Evolutionary conservation across 2,888 invertebrate species (phyloP).

Genomic region (Drosophila parthenogenetica): DNA sequence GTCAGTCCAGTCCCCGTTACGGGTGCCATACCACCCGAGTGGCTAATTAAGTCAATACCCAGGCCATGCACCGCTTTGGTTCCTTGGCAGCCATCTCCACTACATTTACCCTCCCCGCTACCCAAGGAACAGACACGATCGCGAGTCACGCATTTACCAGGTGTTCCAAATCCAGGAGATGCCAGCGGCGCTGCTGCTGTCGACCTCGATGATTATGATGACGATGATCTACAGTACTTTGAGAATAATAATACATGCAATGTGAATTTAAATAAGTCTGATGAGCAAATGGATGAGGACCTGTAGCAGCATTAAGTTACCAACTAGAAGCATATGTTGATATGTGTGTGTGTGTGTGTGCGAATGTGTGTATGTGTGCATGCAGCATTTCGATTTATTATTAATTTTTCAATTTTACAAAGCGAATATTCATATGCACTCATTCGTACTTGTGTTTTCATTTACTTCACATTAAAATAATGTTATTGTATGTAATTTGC

Average conservation of each 20-base stretch:
- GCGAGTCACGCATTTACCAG: slow-evolving; percentile 1
- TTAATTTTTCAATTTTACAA: slow-evolving; percentile 18
- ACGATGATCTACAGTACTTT: slow-evolving; percentile 77
- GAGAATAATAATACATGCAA: slow-evolving; percentile 84
- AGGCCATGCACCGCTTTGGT: slow-evolving; percentile 92
- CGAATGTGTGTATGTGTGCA: slow-evolving; percentile 13
- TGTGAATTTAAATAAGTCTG: slow-evolving; percentile 85
- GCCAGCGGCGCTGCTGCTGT: neutral
- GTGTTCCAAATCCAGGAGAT: neutral
- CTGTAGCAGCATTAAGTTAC: slow-evolving; percentile 63
- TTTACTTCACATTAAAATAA: slow-evolving; percentile 36
- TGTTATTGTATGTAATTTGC: slow-evolving; percentile 3
- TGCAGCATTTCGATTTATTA: slow-evolving; percentile 20
- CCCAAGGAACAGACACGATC: slow-evolving; percentile 29
- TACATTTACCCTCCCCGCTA: slow-evolving; percentile 58
- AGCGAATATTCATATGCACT: slow-evolving; percentile 37
- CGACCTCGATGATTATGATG: slow-evolving; percentile 75
- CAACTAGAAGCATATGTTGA: slow-evolving; percentile 22
- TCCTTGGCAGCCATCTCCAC: slow-evolving; percentile 91
- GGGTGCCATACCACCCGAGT: slow-evolving; percentile 89
- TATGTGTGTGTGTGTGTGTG: neutral
- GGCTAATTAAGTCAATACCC: slow-evolving; percentile 87
- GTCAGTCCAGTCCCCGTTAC: slow-evolving; percentile 67
- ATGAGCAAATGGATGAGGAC: slow-evolving; percentile 83
- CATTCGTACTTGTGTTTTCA: slow-evolving; percentile 35